Evolutionary conservation across 2,888 invertebrate species (phyloP).

Genomic region (Erebia aethiops): DNA sequence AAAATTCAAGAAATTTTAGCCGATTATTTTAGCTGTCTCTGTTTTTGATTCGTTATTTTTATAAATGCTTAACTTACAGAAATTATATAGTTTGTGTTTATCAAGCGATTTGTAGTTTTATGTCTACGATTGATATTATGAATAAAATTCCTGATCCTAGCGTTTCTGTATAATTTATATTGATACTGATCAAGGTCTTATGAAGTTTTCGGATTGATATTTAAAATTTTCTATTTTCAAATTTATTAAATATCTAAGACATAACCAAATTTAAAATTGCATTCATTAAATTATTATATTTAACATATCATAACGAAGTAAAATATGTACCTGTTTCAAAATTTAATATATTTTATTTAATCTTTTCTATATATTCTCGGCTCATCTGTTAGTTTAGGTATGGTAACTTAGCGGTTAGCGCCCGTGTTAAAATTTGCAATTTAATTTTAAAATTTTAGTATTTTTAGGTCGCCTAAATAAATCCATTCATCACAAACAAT

Average conservation of each 20-base stretch:
- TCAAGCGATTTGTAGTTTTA: neutral
- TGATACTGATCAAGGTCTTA: conserved; percentile 10
- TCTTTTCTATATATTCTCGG: neutral
- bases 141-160: neutral
- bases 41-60: no score
- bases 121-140: conserved; percentile 2
- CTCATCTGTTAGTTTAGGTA: neutral
- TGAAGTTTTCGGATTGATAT: conserved; percentile 26
- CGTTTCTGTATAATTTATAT: conserved; percentile 2
- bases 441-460: neutral
- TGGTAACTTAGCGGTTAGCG: neutral
- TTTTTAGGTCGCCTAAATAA: neutral
- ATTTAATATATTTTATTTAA: conserved; percentile 12
- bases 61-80: no score
- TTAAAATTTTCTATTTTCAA: conserved; percentile 26
- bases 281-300: conserved; percentile 22
- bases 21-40: no score
- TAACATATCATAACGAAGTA: conserved; percentile 31
- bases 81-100: neutral
- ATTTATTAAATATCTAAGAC: conserved; percentile 8
- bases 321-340: conserved; percentile 46
- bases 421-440: neutral
- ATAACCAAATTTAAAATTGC: conserved; percentile 11
- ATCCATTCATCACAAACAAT: neutral
- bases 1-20: no score